A percentile compares a stretch with the other conserved stretches of the same genome.
Evolutionary conservation across 2,888 invertebrate genomes (phyloP).

Genomic region (Heliconius ethilla): DNA sequence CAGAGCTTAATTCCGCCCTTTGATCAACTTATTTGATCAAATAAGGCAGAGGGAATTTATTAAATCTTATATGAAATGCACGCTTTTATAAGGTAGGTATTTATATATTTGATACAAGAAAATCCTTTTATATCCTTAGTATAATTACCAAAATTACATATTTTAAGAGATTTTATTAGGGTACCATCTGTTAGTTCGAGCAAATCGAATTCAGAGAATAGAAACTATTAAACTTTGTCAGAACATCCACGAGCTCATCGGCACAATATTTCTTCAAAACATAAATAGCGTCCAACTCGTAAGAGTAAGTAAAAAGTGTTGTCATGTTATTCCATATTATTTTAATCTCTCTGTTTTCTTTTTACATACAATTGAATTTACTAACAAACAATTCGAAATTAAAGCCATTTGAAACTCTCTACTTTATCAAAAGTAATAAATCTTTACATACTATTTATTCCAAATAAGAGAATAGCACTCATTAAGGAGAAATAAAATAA

Average conservation of each 20-base stretch:
- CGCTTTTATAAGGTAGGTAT: background rate
- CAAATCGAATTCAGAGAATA: too few relatives aligned
- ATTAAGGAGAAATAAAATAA: background rate
- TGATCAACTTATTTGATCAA: conserved; percentile 5
- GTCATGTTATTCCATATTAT: too few relatives aligned
- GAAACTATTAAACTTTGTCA: too few relatives aligned
- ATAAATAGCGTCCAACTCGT: too few relatives aligned
- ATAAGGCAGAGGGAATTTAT: background rate
- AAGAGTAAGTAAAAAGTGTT: background rate
- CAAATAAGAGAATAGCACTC: background rate
- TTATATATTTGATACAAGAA: background rate
- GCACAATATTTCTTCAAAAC: too few relatives aligned
- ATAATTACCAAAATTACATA: too few relatives aligned
- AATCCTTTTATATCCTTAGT: too few relatives aligned
- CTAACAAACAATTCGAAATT: background rate
- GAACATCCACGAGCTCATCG: too few relatives aligned
- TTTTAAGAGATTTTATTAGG: too few relatives aligned
- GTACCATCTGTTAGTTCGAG: too few relatives aligned
- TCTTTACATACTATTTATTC: background rate
- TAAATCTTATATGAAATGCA: background rate
- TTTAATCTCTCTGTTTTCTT: background rate
- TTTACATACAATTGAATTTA: background rate
- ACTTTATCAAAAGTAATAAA: background rate
- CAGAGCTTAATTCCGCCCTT: conserved; percentile 20
- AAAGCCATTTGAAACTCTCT: background rate